Conservation (phyloP, 2,888 invertebrate genomes). For the Apamea epomidion region DNA sequence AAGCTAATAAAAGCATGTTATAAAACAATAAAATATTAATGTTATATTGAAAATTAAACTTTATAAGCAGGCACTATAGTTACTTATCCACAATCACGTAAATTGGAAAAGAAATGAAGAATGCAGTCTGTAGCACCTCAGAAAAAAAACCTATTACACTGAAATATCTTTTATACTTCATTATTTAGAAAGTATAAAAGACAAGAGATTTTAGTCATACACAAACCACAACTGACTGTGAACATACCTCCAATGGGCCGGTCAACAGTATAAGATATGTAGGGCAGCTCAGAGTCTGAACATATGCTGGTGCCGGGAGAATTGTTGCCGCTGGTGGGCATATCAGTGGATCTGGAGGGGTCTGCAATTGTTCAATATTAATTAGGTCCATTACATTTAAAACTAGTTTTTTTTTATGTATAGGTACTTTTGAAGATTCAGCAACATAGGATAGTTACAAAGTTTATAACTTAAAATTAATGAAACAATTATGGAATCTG, state of each 20-base stretch:
- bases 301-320: slow-evolving; percentile 97
- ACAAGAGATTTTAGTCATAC: neutral
- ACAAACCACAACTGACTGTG: neutral
- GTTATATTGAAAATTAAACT: neutral
- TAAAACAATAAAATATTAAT: too few relatives aligned
- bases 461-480: too few relatives aligned
- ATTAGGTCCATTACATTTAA: neutral
- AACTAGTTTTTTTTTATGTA: neutral
- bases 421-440: neutral
- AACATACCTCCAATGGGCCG: slow-evolving; percentile 94
- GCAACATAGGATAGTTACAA: neutral
- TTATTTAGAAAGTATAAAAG: too few relatives aligned
- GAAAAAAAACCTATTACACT: too few relatives aligned
- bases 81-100: neutral
- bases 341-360: slow-evolving; percentile 76
- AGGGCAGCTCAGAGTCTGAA: slow-evolving; percentile 96
- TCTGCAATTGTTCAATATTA: slow-evolving; percentile 68
- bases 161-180: neutral
- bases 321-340: slow-evolving; percentile 92
- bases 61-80: neutral
- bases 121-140: too few relatives aligned
- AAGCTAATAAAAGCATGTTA: neutral
- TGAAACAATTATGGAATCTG: too few relatives aligned
- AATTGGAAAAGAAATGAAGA: neutral
- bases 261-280: slow-evolving; percentile 97